A percentile compares a stretch with the other conserved stretches of the same genome.
These are phyloP conservation scores for Gadopsis bispinosus DNA, from an alignment of 2,797 vertebrate species.

Conservation along the genomic window DNA sequence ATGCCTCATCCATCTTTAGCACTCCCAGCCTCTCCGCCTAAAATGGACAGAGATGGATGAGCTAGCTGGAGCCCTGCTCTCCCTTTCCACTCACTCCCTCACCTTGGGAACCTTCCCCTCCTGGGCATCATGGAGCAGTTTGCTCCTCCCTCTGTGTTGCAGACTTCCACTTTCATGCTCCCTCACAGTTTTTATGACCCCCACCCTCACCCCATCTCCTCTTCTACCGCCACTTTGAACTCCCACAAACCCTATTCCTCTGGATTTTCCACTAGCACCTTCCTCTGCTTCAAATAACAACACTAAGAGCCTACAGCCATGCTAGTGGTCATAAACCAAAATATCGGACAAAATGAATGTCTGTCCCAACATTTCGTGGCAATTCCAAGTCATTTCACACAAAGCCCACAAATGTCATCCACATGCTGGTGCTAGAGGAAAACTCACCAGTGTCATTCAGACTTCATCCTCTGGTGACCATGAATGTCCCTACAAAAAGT, in stretches of 20 bases:
- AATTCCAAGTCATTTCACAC: neutral
- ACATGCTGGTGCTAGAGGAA: neutral
- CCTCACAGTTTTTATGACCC: slow-evolving; percentile 1
- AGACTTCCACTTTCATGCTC: slow-evolving; percentile 9
- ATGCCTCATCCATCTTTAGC: slow-evolving; percentile 79
- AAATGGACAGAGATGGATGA: slow-evolving; percentile 79
- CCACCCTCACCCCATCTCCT: neutral
- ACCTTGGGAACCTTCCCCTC: slow-evolving; percentile 62
- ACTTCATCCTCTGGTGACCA: neutral
- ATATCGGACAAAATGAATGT: neutral
- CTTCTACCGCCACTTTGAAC: slow-evolving; percentile 21
- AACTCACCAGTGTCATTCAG: neutral
- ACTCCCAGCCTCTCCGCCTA: slow-evolving; percentile 65
- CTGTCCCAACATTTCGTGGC: neutral
- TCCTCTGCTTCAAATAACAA: neutral
- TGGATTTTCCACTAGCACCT: neutral
- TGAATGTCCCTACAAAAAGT: neutral
- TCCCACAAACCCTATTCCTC: neutral
- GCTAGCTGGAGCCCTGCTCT: slow-evolving; percentile 43
- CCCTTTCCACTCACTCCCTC: slow-evolving; percentile 69
- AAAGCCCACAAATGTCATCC: neutral
- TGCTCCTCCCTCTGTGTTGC: slow-evolving; percentile 27
- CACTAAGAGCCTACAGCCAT: neutral
- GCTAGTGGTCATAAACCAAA: neutral
- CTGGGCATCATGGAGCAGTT: slow-evolving; percentile 38